Base-by-base conservation (phyloP, 2,113 vertebrate genomes). In the Tupaia tana region DNA sequence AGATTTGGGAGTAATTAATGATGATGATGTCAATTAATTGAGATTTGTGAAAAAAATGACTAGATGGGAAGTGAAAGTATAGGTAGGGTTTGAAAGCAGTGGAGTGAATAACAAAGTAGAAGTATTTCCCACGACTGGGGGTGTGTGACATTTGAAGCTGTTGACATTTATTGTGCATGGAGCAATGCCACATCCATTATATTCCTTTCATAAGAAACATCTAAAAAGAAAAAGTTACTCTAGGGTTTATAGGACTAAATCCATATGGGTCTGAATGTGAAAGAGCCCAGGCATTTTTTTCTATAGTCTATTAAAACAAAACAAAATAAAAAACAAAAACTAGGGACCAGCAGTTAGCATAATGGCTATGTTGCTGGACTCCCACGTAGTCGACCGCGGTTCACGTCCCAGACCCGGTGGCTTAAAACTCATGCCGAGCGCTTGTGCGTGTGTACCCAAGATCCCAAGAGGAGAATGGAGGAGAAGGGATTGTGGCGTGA, bases 101-200 rank as follows among this genome's bases (percentile, higher is more conserved):
- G 22, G 34, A 71, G 2, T 58, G 73, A 54, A 13, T 54, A 77
- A 25, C 9, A 22, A 29, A 59, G 20, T 43, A n/a, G 52, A 77
- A 70, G 64, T 3, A 2, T 43, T 56, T 52, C 81, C 24, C 15
- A 2, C 18, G 22, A 19, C 10, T 14, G 31, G 18, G 2, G 74
- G 22, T 15, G 58, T 25, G 16, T 63, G 67, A 43, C 67, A 67
- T 25, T 71, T 4, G 15, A 58, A 64, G 14, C 66, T 43, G 9
- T 70, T 75, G 43, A 24, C 59, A 13, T 31, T 56, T 24, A 19
- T 2, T 70, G n/a, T 22, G 43, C 15, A 0, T 66, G 52, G 1
- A 3, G 25, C 12, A 29, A 20, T 18, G 27, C 15, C 43, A 2
- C 5, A 6, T 59, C 29, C 5, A 2, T 5, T 61, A 52, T 1